Percentiles rank a stretch among this genome's conserved stretches.
phyloP scores from a whole-genome alignment of 2,113 vertebrate species.

The Thryonomys swinderianus region DNA sequence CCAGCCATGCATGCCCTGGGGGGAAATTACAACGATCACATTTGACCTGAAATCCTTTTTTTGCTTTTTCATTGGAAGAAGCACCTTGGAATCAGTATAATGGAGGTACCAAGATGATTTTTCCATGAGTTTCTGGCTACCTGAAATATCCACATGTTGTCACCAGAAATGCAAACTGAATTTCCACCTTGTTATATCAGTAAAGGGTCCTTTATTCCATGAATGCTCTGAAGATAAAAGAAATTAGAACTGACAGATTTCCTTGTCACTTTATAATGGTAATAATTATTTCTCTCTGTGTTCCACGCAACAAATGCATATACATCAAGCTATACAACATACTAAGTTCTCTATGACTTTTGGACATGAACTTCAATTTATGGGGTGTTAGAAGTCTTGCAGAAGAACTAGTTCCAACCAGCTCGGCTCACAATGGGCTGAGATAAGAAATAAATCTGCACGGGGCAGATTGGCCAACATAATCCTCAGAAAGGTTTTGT shows the following conservation, averaged over 20 bases:
- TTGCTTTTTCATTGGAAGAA: background rate
- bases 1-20: too few species aligned
- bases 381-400: conserved; percentile 32
- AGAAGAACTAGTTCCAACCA: background rate
- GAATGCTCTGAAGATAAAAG: conserved; percentile 50
- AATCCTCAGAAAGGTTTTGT: conserved; percentile 63
- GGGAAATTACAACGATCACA: background rate
- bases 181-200: conserved; percentile 53
- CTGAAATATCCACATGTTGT: background rate
- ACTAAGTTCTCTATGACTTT: conserved; percentile 42
- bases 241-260: conserved; percentile 73
- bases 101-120: background rate
- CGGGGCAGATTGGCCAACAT: conserved; percentile 36
- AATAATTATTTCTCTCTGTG: conserved; percentile 55
- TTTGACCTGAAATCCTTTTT: background rate
- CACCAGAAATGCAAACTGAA: conserved; percentile 54
- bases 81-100: background rate
- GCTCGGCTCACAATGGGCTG: conserved; percentile 43
- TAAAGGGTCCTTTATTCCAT: conserved; percentile 38
- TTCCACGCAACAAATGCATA: background rate
- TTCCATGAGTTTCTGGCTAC: background rate
- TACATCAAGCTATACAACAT: conserved; percentile 22
- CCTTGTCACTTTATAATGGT: conserved; percentile 21
- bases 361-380: conserved; percentile 58
- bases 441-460: conserved; percentile 40